Evolutionary conservation across 1,140 invertebrate genomes (phyloP).

Genomic region (Belonocnema kinseyi): DNA sequence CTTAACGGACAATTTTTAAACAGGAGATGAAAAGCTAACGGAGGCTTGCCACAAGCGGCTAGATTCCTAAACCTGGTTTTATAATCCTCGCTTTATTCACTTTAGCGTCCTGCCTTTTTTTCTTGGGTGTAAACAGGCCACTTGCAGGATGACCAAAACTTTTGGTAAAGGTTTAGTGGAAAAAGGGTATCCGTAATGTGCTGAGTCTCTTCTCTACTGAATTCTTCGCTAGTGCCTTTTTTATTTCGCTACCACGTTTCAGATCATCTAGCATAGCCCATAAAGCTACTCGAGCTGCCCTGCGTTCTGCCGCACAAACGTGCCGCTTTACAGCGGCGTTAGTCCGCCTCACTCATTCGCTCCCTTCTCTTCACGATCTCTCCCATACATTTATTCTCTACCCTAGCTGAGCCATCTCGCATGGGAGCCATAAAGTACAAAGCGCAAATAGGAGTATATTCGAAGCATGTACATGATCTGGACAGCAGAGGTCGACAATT

Average conservation of each 20-base stretch:
- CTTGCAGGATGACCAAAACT: slow-evolving; percentile 8
- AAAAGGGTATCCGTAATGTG: slow-evolving; percentile 61
- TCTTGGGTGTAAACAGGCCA: neutral
- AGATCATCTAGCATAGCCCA: slow-evolving; percentile 62
- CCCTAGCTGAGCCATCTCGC: slow-evolving; percentile 54
- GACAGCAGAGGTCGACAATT: slow-evolving; percentile 35
- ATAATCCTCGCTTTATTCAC: neutral
- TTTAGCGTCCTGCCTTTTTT: neutral
- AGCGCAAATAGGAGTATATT: slow-evolving; percentile 66
- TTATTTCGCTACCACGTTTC: slow-evolving; percentile 65
- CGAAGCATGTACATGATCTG: slow-evolving; percentile 58
- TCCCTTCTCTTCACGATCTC: slow-evolving; percentile 30
- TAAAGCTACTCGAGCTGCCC: slow-evolving; percentile 62
- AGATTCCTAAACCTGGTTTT: slow-evolving; percentile 6
- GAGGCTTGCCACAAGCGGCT: neutral
- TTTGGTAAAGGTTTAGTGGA: slow-evolving; percentile 52
- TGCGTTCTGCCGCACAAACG: slow-evolving; percentile 54
- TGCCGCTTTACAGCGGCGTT: slow-evolving; percentile 62
- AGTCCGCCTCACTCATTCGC: slow-evolving; percentile 40
- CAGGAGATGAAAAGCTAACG: neutral
- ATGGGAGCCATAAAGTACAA: slow-evolving; percentile 64
- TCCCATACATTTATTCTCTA: slow-evolving; percentile 40
- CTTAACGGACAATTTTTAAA: neutral
- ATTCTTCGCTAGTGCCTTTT: slow-evolving; percentile 51
- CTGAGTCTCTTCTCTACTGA: slow-evolving; percentile 38